A percentile compares a stretch with the other conserved stretches of the same genome.
phyloP scores from a whole-genome alignment of 2,888 invertebrate genomes.

The Eulithis prunata region DNA sequence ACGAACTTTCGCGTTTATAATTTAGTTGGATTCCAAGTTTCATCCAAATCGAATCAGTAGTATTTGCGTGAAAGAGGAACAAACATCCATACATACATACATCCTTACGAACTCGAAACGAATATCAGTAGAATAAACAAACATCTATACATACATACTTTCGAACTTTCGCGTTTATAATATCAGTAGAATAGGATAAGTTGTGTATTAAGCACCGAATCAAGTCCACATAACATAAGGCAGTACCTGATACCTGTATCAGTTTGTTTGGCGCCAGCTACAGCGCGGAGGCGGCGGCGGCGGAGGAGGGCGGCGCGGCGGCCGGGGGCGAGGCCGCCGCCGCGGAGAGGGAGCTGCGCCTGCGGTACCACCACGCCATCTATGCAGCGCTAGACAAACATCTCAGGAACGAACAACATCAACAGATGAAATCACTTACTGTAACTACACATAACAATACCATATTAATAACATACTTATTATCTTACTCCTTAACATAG shows the following conservation, averaged over 20 bases:
- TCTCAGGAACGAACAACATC: slow-evolving; percentile 90
- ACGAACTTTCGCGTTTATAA: no score
- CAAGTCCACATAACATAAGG: background rate
- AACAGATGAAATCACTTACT: slow-evolving; percentile 91
- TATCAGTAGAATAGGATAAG: no score
- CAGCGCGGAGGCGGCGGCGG: slow-evolving; percentile 57
- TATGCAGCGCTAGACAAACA: slow-evolving; percentile 92
- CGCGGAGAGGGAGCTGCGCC: slow-evolving; percentile 85
- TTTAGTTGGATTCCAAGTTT: no score
- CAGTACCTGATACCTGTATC: slow-evolving; percentile 25
- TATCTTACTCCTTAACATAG: no score
- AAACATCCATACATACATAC: no score
- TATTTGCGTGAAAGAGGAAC: no score
- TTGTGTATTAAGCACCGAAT: background rate
- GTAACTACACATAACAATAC: slow-evolving; percentile 49
- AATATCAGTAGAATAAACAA: no score
- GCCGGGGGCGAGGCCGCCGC: slow-evolving; percentile 48
- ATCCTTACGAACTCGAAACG: no score
- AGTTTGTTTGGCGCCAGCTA: slow-evolving; percentile 35
- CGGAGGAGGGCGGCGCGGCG: slow-evolving; percentile 47
- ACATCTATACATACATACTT: no score
- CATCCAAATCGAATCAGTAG: no score
- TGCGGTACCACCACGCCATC: slow-evolving; percentile 93
- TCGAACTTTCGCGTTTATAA: no score
- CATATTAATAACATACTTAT: no score